Evolutionary conservation across 2,888 invertebrate species (phyloP), one percentile per base, ranked within the genome.

Genomic region (Strigamia maritima): DNA sequence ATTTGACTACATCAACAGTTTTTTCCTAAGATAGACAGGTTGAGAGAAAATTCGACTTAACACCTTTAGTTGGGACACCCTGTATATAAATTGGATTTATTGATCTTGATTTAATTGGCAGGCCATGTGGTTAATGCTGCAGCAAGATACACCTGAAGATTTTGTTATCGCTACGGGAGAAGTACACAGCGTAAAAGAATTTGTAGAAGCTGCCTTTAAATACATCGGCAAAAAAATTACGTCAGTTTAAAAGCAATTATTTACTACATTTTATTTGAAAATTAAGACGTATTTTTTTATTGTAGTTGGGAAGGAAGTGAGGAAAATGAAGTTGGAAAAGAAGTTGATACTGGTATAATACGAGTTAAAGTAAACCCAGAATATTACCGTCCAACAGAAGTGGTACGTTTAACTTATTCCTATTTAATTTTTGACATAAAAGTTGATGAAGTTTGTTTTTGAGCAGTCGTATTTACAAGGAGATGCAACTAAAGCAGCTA

Each of bases 81-180:
- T n/a, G n/a, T n/a, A n/a, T n/a, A n/a, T n/a, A n/a, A n/a, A n/a
- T n/a, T n/a, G n/a, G n/a, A n/a, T n/a, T 31, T 31, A 4, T 31
- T 4, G 7, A 31, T 31, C 3, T 2, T 31, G 31, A 31, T 31
- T 65, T 75, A 78, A 75, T 44, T 80, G 82, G 10, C 85, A 95
- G 93, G 99, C 98, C 0, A 99, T 99, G 99, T 99, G 98, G 98
- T 87, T 97, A 86, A 99, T 99, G 95, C 89, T 99, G 19, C 99
- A 99, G 86, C 93, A 93, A 84, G 91, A 95, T 0, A 86, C 88
- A 44, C 94, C 99, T 0, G 94, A 97, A 78, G 99, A 99, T 88
- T 98, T 93, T 88, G 98, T 99, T 6, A 95, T 99, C 83, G 97
- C 99, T 6, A 97, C 97, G 0, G 97, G 97, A 0, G 94, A 95